A percentile compares a stretch with the other conserved stretches of the same genome.
Evolutionary conservation across 2,888 invertebrate species (phyloP).

Genomic region (Odontocolon sp.): DNA sequence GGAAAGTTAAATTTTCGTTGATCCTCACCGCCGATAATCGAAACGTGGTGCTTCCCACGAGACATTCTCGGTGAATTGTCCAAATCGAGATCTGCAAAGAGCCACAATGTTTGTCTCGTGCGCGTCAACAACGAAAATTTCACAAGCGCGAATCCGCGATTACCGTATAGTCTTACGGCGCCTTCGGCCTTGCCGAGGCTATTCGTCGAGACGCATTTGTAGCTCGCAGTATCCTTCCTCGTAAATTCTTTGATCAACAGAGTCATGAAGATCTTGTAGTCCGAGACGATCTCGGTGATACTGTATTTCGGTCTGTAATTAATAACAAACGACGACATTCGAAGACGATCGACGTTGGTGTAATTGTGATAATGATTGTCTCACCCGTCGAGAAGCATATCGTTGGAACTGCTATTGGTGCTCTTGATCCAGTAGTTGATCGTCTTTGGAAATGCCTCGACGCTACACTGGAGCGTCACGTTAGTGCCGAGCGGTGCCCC

Average conservation of each 20-base stretch:
- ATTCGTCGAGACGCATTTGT: constrained; percentile 91
- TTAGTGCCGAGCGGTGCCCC: constrained; percentile 93
- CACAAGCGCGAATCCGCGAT: too few species aligned
- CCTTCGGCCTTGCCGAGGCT: constrained; percentile 90
- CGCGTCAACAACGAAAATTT: too few species aligned
- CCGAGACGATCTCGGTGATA: constrained; percentile 86
- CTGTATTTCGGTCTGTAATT: constrained; percentile 88
- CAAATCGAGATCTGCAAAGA: constrained; percentile 82
- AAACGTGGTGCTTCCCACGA: constrained; percentile 82
- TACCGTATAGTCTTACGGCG: constrained; percentile 88
- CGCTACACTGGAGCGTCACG: constrained; percentile 92
- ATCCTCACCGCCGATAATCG: constrained; percentile 83
- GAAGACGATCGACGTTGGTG: not conserved
- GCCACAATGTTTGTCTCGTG: constrained; percentile 48
- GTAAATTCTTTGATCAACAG: constrained; percentile 85
- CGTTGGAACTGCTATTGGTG: too few species aligned
- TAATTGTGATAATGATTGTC: constrained; percentile 52
- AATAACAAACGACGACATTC: too few species aligned
- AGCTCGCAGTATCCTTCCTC: constrained; percentile 86
- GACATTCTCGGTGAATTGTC: constrained; percentile 82
- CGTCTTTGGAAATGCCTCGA: constrained; percentile 91
- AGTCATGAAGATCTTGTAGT: constrained; percentile 90
- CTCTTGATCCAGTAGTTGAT: constrained; percentile 92
- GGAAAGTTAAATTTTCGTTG: constrained; percentile 11
- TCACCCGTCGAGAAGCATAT: constrained; percentile 77